A percentile compares a stretch with the other conserved stretches of the same genome.
These are phyloP conservation scores for Muraenolepis orangiensis DNA, from an alignment of 2,797 vertebrate genomes.

Conservation along the genomic window DNA sequence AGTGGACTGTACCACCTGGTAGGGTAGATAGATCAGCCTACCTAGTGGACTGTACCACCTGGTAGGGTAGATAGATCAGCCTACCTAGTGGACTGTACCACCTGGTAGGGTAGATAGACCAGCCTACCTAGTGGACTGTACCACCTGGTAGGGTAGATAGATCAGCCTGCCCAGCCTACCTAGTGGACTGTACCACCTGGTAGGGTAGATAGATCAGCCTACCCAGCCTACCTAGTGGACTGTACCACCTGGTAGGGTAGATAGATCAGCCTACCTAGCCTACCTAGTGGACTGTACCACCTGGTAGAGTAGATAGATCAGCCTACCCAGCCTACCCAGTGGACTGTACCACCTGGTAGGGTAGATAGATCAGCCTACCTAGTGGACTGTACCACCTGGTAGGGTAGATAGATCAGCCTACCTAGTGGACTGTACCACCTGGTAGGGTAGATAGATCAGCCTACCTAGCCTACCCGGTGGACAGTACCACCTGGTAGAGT, in stretches of 20 bases:
- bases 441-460: not conserved
- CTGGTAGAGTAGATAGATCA: not conserved
- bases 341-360: not conserved
- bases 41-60: not conserved
- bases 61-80: not conserved
- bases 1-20: not conserved
- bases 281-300: not conserved
- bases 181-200: not conserved
- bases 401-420: not conserved
- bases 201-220: not conserved
- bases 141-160: not conserved
- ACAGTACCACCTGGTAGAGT: not conserved
- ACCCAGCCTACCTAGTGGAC: not conserved
- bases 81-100: not conserved
- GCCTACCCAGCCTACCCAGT: not conserved
- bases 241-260: not conserved
- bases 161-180: not conserved
- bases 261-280: not conserved
- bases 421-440: not conserved
- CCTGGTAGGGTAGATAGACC: not conserved
- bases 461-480: not conserved
- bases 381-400: not conserved
- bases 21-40: not conserved
- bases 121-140: not conserved
- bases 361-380: not conserved